Conservation (phyloP, 1,140 invertebrate genomes). For the Anthonomus grandis region DNA sequence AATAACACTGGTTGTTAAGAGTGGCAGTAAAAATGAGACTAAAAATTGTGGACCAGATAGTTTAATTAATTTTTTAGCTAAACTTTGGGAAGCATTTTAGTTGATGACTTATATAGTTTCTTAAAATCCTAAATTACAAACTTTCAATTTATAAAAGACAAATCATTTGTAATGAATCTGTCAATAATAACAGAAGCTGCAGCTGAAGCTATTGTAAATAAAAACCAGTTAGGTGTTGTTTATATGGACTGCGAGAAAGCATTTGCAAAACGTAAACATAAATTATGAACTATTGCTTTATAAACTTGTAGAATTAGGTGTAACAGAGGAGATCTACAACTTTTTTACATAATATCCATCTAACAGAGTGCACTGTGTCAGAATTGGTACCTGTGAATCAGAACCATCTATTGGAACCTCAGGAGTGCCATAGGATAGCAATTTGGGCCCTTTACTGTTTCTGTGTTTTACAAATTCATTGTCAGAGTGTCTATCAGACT, state of each 20-base stretch:
- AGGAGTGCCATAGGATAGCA: not conserved
- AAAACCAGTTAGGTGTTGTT: not conserved
- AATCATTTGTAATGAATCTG: not conserved
- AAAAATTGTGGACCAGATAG: not conserved
- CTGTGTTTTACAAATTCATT: conserved; percentile 3
- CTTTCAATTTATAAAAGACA: not conserved
- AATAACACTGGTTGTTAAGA: not conserved
- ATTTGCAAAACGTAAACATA: too few species aligned
- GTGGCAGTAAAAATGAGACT: not conserved
- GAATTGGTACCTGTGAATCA: too few species aligned
- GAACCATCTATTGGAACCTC: too few species aligned
- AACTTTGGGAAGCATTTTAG: not conserved
- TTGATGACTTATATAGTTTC: too few species aligned
- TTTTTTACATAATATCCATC: not conserved
- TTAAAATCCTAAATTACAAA: not conserved
- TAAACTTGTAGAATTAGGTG: not conserved
- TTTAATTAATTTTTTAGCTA: too few species aligned
- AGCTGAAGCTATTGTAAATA: not conserved
- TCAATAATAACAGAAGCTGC: too few species aligned
- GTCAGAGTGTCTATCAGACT: too few species aligned
- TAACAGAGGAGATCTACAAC: not conserved
- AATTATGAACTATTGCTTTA: too few species aligned
- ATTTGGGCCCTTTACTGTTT: too few species aligned
- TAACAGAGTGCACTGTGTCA: too few species aligned
- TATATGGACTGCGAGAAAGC: too few species aligned